Conservation (phyloP, 2,797 vertebrate genomes). For the Valencia hispanica region DNA sequence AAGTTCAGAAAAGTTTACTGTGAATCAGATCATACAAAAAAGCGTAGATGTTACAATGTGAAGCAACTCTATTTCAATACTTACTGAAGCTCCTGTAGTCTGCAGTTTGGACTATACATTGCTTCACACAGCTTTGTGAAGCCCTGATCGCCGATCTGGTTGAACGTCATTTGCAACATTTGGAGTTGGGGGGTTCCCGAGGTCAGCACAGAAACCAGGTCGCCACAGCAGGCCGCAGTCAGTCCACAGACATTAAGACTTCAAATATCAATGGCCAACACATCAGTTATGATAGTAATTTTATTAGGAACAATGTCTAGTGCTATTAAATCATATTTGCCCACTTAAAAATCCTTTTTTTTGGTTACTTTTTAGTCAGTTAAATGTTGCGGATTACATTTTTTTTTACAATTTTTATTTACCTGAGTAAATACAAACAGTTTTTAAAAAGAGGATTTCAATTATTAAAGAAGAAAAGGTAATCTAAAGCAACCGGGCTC, state of each 20-base stretch:
- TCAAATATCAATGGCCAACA: conserved; percentile 2
- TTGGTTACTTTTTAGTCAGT: not conserved
- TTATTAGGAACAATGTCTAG: not conserved
- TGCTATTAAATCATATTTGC: not conserved
- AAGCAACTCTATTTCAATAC: conserved; percentile 11
- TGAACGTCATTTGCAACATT: conserved; percentile 78
- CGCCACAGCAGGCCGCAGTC: conserved; percentile 77
- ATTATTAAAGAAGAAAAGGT: not conserved
- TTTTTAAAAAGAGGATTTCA: not conserved
- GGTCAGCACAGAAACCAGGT: conserved; percentile 73
- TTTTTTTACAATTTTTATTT: no score
- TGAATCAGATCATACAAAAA: not conserved
- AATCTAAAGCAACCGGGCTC: not conserved
- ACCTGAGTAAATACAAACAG: not conserved
- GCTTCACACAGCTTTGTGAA: conserved; percentile 76
- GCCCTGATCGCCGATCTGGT: conserved; percentile 80
- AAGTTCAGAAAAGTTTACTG: conserved; percentile 1
- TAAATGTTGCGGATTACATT: not conserved
- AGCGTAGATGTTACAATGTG: not conserved
- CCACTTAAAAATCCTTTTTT: not conserved
- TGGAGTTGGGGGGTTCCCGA: conserved; percentile 68
- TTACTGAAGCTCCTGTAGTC: conserved; percentile 83
- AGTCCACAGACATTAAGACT: conserved; percentile 72
- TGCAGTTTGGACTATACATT: conserved; percentile 75
- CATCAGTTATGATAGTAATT: not conserved